These are phyloP conservation scores for Propithecus perrieri DNA, from an alignment of 2,797 vertebrate species.

Conservation along the genomic window DNA sequence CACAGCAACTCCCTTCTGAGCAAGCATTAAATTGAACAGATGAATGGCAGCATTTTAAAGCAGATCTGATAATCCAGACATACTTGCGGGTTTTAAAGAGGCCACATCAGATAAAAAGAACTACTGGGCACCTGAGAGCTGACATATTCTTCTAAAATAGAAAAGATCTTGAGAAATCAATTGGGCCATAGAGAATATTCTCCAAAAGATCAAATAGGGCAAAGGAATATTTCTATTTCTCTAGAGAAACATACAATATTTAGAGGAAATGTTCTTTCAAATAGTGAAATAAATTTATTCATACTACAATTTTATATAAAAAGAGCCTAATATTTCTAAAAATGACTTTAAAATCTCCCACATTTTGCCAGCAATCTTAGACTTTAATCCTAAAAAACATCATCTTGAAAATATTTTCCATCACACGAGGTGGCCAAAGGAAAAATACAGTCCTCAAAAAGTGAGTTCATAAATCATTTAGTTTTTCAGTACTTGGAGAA, in stretches of 20 bases:
- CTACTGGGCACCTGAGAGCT: conserved; percentile 78
- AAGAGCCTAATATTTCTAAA: conserved; percentile 32
- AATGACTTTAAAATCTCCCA: conserved; percentile 52
- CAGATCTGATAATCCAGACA: conserved; percentile 82
- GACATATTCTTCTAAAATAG: conserved; percentile 76
- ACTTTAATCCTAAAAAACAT: not conserved
- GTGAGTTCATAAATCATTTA: conserved; percentile 57
- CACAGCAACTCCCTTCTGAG: conserved; percentile 77
- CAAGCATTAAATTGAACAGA: conserved; percentile 81
- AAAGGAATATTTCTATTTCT: conserved; percentile 61
- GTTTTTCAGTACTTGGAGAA: conserved; percentile 4
- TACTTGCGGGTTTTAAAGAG: conserved; percentile 80
- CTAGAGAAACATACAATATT: conserved; percentile 41
- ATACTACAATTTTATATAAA: not conserved
- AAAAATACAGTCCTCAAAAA: conserved; percentile 26
- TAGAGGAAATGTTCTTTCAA: conserved; percentile 39
- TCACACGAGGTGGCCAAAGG: conserved; percentile 14
- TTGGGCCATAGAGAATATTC: conserved; percentile 72
- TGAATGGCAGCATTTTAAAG: conserved; percentile 85
- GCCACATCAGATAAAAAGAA: conserved; percentile 79
- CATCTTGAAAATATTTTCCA: conserved; percentile 48
- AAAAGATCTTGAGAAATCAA: conserved; percentile 77
- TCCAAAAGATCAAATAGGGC: conserved; percentile 44
- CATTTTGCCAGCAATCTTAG: conserved; percentile 49
- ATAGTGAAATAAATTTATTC: conserved; percentile 44